Evolutionary conservation across 1,140 invertebrate species (phyloP).

Genomic region (Meteorus sp.): DNA sequence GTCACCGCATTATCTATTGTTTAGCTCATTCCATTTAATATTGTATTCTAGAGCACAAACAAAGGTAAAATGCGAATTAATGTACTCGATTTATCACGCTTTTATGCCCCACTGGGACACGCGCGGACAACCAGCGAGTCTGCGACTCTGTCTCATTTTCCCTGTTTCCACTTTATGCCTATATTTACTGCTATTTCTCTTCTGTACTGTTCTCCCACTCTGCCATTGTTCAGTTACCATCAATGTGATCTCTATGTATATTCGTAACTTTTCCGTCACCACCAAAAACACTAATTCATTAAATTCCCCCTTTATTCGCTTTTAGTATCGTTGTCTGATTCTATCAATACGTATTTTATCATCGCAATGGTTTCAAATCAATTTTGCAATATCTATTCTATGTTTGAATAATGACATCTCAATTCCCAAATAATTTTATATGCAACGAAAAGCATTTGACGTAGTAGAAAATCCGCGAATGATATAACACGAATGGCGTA

Average conservation of each 20-base stretch:
- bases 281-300: no score
- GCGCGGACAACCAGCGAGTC: slow-evolving; percentile 41
- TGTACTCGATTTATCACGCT: slow-evolving; percentile 59
- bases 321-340: no score
- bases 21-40: slow-evolving; percentile 58
- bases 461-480: no score
- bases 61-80: slow-evolving; percentile 61
- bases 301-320: no score
- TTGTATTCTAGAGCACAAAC: slow-evolving; percentile 59
- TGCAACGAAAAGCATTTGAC: no score
- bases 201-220: no score
- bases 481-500: no score
- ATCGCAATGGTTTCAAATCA: no score
- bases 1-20: slow-evolving; percentile 59
- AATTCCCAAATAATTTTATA: no score
- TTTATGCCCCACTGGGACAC: slow-evolving; percentile 49
- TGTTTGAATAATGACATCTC: no score
- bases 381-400: no score
- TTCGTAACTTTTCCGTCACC: not conserved
- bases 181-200: slow-evolving; percentile 29
- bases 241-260: not conserved
- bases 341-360: no score
- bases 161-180: slow-evolving; percentile 28
- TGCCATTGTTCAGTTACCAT: slow-evolving; percentile 1
- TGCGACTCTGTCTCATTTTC: slow-evolving; percentile 32